Percentiles rank a stretch among this genome's conserved stretches.
These are phyloP conservation scores for Acipenser transmontanus DNA, from an alignment of 2,797 vertebrate genomes.

Conservation along the genomic window DNA sequence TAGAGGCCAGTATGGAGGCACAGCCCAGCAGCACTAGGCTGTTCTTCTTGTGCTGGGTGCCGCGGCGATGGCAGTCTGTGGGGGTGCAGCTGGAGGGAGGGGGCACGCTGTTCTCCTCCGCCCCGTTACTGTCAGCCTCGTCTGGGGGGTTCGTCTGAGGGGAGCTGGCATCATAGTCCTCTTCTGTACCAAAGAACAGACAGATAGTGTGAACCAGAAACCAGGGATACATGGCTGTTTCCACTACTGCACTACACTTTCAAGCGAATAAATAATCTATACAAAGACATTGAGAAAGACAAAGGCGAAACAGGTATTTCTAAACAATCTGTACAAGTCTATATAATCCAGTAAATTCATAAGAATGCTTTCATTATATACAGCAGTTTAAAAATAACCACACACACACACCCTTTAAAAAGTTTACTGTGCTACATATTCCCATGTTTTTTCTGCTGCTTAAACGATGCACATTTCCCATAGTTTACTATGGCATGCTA, in stretches of 20 bases:
- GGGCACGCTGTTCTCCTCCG: slow-evolving; percentile 28
- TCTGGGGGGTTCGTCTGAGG: slow-evolving; percentile 52
- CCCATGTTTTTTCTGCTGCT: too few species aligned
- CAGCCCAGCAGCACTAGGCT: slow-evolving; percentile 70
- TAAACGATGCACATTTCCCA: too few species aligned
- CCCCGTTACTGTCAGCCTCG: slow-evolving; percentile 58
- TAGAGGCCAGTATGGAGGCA: slow-evolving; percentile 71
- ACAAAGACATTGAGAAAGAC: too few species aligned
- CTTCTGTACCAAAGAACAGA: slow-evolving; percentile 55
- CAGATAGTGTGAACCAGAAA: background rate
- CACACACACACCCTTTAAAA: too few species aligned
- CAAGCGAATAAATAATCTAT: background rate
- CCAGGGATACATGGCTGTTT: background rate
- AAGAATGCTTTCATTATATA: too few species aligned
- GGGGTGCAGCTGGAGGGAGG: background rate
- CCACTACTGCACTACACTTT: too few species aligned
- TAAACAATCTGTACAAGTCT: too few species aligned
- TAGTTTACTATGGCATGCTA: too few species aligned
- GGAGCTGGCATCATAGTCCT: slow-evolving; percentile 63
- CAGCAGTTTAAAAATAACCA: too few species aligned
- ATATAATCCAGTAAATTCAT: too few species aligned
- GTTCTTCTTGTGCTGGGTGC: slow-evolving; percentile 62
- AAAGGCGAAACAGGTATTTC: too few species aligned
- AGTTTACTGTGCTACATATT: too few species aligned
- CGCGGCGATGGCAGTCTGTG: slow-evolving; percentile 45